Evolutionary conservation across 2,888 invertebrate genomes (phyloP), one percentile per base, ranked within the genome.

Genomic region (Chrysolina haemoptera): DNA sequence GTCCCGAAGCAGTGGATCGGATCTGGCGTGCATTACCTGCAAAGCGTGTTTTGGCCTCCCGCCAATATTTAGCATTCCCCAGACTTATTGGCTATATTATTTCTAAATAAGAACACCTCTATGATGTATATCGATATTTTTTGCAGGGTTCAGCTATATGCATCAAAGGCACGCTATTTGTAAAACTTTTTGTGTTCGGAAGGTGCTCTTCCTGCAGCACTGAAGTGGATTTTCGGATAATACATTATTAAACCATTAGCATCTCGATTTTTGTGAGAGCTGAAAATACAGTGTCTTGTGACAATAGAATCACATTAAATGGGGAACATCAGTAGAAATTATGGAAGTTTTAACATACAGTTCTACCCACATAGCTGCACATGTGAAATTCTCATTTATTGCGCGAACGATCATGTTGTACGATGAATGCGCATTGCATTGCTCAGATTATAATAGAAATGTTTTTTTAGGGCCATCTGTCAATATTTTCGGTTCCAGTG

Each of bases 51-150:
- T 77, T 69, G 65, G 71, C 46, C 65, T 70, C 53, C 68, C 68
- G 70, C 71, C 66, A 77, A 79, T 79, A 73, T 73, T 75, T 75
- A 71, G 69, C 77, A 79, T 79, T 79, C 79, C 70, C 67, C 72
- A 79, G 79, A 77, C 79, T 76, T 73, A 77, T 67, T 76, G 79
- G 75, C 79, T 74, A 73, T 77, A 79, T 77, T 76, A 78, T 75
- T 77, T 75, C 77, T 71, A 75, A 77, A 78, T 72, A 75, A 76
- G 71, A 70, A 55, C 64, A 55, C 63, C 64, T 70, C 53, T 64
- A 75, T 76, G 76, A 78, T 78, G 78, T 71, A 78, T 74, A 75
- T 70, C 73, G 71, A 64, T 70, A 70, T 64, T 70, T 68, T 70
- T 70, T 70, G 63, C 63, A 64, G 63, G 41, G 4, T 22, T 41